Evolutionary conservation across 2,888 invertebrate species (phyloP).

Genomic region (Eilema depressum): DNA sequence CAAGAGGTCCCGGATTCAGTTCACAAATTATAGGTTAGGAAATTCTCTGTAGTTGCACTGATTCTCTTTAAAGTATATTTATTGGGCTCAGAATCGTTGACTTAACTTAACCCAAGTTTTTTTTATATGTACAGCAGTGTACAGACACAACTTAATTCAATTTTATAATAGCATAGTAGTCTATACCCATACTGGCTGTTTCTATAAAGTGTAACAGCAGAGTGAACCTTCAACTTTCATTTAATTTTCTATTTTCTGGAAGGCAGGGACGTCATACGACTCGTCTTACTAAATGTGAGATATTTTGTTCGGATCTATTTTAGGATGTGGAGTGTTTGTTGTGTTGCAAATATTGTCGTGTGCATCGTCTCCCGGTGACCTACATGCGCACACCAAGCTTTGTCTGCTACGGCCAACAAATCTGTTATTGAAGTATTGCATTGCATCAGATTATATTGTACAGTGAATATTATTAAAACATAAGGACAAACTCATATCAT

Average conservation of each 20-base stretch:
- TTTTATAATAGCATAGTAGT: no score
- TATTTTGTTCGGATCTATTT: slow-evolving; percentile 50
- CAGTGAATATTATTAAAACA: no score
- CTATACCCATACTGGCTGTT: no score
- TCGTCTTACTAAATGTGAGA: not conserved
- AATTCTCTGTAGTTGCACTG: not conserved
- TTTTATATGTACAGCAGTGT: no score
- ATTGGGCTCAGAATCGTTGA: no score
- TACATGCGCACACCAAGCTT: slow-evolving; percentile 46
- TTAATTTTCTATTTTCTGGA: not conserved
- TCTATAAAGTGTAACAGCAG: not conserved
- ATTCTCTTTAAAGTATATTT: not conserved
- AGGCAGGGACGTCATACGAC: not conserved
- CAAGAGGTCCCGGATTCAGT: not conserved
- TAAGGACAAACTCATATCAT: no score
- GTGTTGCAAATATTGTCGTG: slow-evolving; percentile 52
- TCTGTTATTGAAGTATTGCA: slow-evolving; percentile 14
- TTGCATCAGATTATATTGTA: not conserved
- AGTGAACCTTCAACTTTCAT: not conserved
- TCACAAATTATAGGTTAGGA: not conserved
- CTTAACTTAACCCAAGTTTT: no score
- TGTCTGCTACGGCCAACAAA: slow-evolving; percentile 29
- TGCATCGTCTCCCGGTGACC: slow-evolving; percentile 54
- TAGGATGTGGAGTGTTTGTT: slow-evolving; percentile 46
- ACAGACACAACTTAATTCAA: no score